Conservation (phyloP, 2,888 invertebrate species). For the Antitype chi region DNA sequence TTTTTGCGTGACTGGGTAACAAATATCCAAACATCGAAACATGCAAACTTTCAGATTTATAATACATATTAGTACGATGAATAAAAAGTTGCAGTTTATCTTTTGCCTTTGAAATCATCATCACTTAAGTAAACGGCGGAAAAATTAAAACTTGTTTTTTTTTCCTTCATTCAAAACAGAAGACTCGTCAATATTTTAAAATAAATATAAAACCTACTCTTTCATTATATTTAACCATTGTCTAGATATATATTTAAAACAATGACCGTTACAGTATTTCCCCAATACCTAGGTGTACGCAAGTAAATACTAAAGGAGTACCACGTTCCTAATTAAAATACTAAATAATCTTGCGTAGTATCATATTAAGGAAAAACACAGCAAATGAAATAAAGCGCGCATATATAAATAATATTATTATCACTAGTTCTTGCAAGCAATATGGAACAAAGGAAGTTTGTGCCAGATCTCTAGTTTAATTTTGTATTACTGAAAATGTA, state of each 20-base stretch:
- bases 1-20: no score
- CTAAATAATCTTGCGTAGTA: slow-evolving; percentile 57
- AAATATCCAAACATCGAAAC: no score
- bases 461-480: slow-evolving; percentile 20
- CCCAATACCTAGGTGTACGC: slow-evolving; percentile 44
- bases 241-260: slow-evolving; percentile 26
- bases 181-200: background rate
- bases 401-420: slow-evolving; percentile 44
- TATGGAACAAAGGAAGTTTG: slow-evolving; percentile 30
- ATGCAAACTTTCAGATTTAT: no score
- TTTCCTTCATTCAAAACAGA: background rate
- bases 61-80: background rate
- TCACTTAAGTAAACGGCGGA: background rate
- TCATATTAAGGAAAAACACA: slow-evolving; percentile 59
- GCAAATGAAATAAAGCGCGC: slow-evolving; percentile 20
- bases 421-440: slow-evolving; percentile 50
- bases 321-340: slow-evolving; percentile 58
- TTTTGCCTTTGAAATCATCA: background rate
- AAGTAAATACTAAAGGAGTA: slow-evolving; percentile 43
- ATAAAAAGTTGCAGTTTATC: background rate
- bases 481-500: slow-evolving; percentile 19
- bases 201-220: background rate
- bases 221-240: slow-evolving; percentile 24
- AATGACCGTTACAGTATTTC: slow-evolving; percentile 38
- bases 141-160: background rate